These are phyloP conservation scores for Drosophila athabasca DNA, from an alignment of 1,140 invertebrate species.

Conservation along the genomic window DNA sequence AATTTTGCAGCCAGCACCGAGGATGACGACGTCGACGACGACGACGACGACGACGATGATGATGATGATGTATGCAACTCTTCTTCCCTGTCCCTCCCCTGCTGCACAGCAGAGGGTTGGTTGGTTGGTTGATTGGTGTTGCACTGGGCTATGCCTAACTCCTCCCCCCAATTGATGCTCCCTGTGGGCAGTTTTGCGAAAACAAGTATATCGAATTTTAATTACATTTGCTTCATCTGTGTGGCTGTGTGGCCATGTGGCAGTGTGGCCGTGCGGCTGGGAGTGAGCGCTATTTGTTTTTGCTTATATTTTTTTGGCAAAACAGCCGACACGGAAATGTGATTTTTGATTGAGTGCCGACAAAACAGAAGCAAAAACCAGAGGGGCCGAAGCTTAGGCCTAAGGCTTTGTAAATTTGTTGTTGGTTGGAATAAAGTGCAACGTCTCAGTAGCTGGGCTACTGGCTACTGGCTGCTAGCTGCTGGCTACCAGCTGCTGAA, in stretches of 20 bases:
- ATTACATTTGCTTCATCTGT: constrained; percentile 78
- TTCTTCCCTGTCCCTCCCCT: constrained; percentile 5
- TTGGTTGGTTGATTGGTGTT: constrained; percentile 1
- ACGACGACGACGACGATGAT: constrained; percentile 11
- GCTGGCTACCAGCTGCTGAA: too few relatives aligned
- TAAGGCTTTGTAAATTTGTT: constrained; percentile 24
- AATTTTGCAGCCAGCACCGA: constrained; percentile 63
- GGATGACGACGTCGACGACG: constrained; percentile 6
- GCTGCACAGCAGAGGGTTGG: constrained; percentile 9
- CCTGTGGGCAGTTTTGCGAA: constrained; percentile 67
- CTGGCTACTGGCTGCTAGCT: too few relatives aligned
- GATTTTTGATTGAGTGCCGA: constrained; percentile 77
- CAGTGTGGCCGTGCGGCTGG: constrained; percentile 30
- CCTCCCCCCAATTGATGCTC: constrained; percentile 25
- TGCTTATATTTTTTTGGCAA: constrained; percentile 22
- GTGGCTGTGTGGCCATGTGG: constrained; percentile 17
- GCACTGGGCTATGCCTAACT: constrained; percentile 26
- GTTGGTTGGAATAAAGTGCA: constrained; percentile 3
- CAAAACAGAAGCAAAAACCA: constrained; percentile 26
- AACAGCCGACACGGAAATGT: constrained; percentile 69
- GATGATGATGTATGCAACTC: constrained; percentile 67
- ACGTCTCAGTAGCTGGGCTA: too few relatives aligned
- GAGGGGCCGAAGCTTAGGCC: not conserved
- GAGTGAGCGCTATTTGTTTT: constrained; percentile 44
- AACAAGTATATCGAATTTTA: constrained; percentile 83